These are phyloP conservation scores for Hydrolagus colliei DNA, from an alignment of 2,797 vertebrate species.

Conservation along the genomic window DNA sequence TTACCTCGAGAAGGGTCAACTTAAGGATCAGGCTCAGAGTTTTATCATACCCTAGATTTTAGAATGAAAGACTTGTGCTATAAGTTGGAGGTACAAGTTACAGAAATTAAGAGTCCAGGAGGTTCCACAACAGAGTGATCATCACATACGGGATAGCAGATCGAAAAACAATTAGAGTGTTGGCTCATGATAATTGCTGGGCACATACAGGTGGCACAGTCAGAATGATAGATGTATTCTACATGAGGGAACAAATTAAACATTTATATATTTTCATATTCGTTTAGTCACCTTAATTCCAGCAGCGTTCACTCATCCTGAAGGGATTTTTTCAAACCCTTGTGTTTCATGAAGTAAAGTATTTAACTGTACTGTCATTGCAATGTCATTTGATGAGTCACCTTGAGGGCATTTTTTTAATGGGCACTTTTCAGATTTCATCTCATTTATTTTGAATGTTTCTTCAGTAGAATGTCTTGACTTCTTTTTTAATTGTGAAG, in stretches of 20 bases:
- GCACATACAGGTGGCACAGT: not conserved
- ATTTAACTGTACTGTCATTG: not conserved
- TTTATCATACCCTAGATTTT: no score
- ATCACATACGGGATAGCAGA: not conserved
- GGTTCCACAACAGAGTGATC: not conserved
- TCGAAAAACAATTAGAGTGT: not conserved
- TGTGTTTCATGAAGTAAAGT: not conserved
- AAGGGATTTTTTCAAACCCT: not conserved
- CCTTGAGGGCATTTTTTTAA: conserved; percentile 1
- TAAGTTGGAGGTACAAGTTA: not conserved
- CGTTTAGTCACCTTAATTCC: not conserved
- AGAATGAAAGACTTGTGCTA: not conserved
- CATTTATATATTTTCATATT: not conserved
- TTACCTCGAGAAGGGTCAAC: not conserved
- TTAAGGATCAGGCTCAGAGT: not conserved
- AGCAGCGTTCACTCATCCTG: not conserved
- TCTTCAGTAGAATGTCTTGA: conserved; percentile 7
- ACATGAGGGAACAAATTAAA: not conserved
- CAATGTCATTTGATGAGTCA: not conserved
- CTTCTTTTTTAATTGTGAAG: not conserved
- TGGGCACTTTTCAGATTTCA: not conserved
- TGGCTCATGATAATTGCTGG: not conserved
- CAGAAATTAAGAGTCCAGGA: not conserved
- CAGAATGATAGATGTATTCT: not conserved
- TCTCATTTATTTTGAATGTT: conserved; percentile 5